Evolutionary conservation across 2,888 invertebrate genomes (phyloP), one percentile per base, ranked within the genome.

Genomic region (Plemyria rubiginata): DNA sequence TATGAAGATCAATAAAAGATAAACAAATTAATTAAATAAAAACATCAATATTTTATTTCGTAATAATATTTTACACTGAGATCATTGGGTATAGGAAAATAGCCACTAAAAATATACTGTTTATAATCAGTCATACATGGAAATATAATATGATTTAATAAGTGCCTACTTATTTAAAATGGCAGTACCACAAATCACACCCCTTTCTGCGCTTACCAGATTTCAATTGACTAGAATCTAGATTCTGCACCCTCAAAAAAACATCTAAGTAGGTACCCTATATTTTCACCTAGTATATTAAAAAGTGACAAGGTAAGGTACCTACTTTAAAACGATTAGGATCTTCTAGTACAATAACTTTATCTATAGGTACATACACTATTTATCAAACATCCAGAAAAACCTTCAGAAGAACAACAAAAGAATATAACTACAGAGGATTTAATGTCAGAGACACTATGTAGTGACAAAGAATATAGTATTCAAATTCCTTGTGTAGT

Each of bases 31-130:
- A 2, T n/a, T 36, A 45, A 45, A 41, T 16, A 13, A 3, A 38
- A 3, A 48, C 45, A 45, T 16, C 16, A 45, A 32, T 60, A 11
- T 38, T 55, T 55, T 60, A 54, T 49, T 54, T 54, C n/a, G 45
- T 22, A 59, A 52, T 28, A 22, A 8, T 32, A 8, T 32, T 32
- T 32, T 32, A 57, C 46, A 54, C 43, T 40, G 60, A 56, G 62
- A 57, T 52, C 56, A 38, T 58, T 36, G 56, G 56, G 61, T 56
- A 61, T 46, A 55, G 51, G 43, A 50, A 60, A 54, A 61, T 36
- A 32, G 13, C 13, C 28, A 22, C 43, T 46, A 16, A 60, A 58
- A 54, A 16, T 13, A 41, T 41, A 41, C 15, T 16, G 16, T 45
- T 16, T 45, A 45, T 16, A 45, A 45, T 45, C 45, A 45, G 45